A percentile compares a stretch with the other conserved stretches of the same genome.
phyloP scores from a whole-genome alignment of 2,888 invertebrate species.

The Euzetes globulus region DNA sequence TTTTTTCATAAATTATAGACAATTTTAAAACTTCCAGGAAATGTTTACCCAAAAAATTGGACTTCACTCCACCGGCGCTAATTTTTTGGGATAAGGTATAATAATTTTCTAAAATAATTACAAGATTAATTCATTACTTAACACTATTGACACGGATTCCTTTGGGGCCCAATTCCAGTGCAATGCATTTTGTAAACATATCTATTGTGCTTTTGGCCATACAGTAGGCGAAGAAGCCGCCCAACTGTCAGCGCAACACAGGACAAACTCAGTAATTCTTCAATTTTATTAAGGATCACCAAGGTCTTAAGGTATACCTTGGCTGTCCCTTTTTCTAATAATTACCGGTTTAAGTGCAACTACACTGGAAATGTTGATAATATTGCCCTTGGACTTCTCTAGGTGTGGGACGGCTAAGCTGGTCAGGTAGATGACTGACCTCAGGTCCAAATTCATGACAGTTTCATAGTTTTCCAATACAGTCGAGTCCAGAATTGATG shows the following conservation, averaged over 20 bases:
- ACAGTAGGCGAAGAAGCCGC: conserved; percentile 27
- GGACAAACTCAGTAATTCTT: too few species aligned
- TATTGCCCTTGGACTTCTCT: conserved; percentile 23
- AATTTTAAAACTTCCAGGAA: not conserved
- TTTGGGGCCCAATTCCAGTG: conserved; percentile 28
- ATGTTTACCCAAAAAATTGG: conserved; percentile 5
- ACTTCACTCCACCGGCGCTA: conserved; percentile 22
- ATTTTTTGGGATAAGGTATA: not conserved
- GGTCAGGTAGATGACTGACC: conserved; percentile 14
- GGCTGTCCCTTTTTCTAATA: not conserved
- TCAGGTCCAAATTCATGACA: conserved; percentile 10
- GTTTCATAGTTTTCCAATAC: conserved; percentile 3
- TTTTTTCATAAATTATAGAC: too few species aligned
- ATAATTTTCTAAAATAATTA: not conserved
- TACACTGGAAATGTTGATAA: conserved; percentile 31
- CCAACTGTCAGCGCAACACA: not conserved
- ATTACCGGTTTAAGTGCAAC: conserved; percentile 21
- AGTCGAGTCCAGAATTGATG: conserved; percentile 56
- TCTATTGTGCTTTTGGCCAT: conserved; percentile 30
- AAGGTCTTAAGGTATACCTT: too few species aligned
- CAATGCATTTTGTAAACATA: conserved; percentile 28
- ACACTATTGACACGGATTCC: conserved; percentile 30
- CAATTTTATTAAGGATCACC: not conserved
- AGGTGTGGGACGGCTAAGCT: conserved; percentile 28
- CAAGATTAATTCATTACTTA: conserved; percentile 5